Conservation (phyloP, 2,113 vertebrate genomes). For the Murina feae region DNA sequence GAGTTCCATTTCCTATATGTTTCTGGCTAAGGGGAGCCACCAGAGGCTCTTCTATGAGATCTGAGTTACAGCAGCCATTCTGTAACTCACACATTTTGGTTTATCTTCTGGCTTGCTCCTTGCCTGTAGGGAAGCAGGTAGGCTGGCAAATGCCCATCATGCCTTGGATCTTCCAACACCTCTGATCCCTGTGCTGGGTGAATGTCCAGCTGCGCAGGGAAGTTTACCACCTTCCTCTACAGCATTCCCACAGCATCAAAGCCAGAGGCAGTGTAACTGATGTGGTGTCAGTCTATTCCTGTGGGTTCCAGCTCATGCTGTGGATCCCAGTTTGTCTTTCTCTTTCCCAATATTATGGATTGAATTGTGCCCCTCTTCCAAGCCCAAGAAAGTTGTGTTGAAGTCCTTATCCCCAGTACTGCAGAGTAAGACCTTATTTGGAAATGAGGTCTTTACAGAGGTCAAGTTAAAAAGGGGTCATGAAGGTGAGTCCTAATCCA, state of each 20-base stretch:
- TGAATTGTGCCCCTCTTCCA: neutral
- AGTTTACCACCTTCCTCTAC: neutral
- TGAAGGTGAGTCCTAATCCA: neutral
- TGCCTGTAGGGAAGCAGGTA: neutral
- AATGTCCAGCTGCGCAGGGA: neutral
- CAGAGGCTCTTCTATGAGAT: neutral
- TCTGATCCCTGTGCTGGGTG: neutral
- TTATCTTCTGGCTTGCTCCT: neutral
- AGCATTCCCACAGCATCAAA: neutral
- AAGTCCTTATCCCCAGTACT: neutral
- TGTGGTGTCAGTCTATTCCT: neutral
- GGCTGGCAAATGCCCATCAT: neutral
- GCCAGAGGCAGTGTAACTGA: neutral
- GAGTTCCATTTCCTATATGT: neutral
- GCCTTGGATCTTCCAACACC: neutral
- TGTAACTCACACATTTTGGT: neutral
- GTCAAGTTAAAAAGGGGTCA: neutral
- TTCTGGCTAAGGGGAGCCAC: neutral
- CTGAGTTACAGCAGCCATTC: neutral
- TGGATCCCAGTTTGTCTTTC: neutral
- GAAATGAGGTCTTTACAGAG: neutral
- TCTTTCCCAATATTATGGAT: neutral
- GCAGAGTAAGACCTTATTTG: neutral
- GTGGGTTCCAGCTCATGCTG: neutral
- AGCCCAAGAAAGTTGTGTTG: neutral